A percentile compares a stretch with the other conserved stretches of the same genome.
Conservation (phyloP, 2,888 invertebrate species). For the Oasisia sp. region DNA sequence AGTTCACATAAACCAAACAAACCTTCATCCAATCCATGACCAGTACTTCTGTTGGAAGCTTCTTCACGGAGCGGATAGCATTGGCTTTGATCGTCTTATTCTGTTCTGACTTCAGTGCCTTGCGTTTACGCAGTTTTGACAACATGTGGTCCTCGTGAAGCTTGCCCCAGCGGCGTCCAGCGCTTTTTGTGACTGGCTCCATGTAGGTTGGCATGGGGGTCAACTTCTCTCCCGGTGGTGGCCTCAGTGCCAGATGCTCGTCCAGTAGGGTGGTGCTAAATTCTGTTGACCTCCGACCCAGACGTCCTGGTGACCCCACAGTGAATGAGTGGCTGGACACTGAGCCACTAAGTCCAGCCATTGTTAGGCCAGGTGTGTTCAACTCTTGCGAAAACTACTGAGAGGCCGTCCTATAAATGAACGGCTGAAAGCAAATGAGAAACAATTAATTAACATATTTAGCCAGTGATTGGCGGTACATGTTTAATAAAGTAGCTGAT, state of each 20-base stretch:
- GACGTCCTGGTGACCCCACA: not conserved
- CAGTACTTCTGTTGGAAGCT: constrained; percentile 62
- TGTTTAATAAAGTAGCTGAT: not conserved
- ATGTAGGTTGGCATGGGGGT: constrained; percentile 47
- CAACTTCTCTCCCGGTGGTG: constrained; percentile 25
- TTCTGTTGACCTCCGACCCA: not conserved
- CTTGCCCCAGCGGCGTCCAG: constrained; percentile 56
- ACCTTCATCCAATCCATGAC: constrained; percentile 60
- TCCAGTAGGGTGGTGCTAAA: not conserved
- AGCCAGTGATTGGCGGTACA: not conserved
- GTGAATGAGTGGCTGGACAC: not conserved
- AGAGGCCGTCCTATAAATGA: not conserved
- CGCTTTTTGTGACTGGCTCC: constrained; percentile 52
- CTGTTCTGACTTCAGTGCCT: constrained; percentile 52
- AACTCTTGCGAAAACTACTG: not conserved
- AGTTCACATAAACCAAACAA: not conserved
- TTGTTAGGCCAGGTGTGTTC: not conserved
- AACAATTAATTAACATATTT: not conserved
- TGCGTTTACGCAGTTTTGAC: constrained; percentile 55
- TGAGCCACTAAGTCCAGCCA: not conserved
- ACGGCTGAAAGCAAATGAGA: not conserved
- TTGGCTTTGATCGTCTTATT: constrained; percentile 52
- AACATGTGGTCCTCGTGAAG: constrained; percentile 63
- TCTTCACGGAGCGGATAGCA: constrained; percentile 56
- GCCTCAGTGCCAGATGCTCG: not conserved